Base-by-base conservation (phyloP, 2,113 vertebrate species). In the Cynocephalus volans region DNA sequence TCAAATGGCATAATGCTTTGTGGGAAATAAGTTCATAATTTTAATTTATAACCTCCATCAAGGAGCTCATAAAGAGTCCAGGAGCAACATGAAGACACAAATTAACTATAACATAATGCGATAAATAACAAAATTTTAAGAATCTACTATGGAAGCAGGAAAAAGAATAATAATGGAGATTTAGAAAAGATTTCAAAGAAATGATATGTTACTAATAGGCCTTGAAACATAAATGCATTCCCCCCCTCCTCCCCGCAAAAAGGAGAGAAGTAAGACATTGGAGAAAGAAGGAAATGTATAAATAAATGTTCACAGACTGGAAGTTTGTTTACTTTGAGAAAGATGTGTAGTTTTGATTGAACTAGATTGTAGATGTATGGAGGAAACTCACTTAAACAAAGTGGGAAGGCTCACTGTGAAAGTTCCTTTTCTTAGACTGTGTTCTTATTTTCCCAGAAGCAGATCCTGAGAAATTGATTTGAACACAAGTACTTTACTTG, bases 161-260 rank as follows among this genome's bases (percentile, higher is more conserved):
- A 58, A 93, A 15, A 87, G 41, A 93, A 76, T 24, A 60, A n/a
- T 45, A 13, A 21, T 80, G 8, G 50, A 26, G 8, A 93, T 41
- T 69, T 84, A 72, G 41, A 64, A 93, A 95, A 75, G 7, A 33
- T 56, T 88, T 88, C 28, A 75, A 75, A 45, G 62, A 79, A 93
- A 69, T 11, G 5, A 80, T 88, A 69, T 0, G 21, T 79, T 50
- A 56, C 86, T 81, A 69, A 41, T 85, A 93, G 24, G 1, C 18
- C 21, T 54, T 69, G 23, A 62, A 69, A 76, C 12, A 88, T 24
- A 26, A 67, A 89, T 50, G 21, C 65, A 62, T 89, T 58, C 15
- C n/a, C 41, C 41, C 41, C 41, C 41, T 41, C 41, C 41, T 4
- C 41, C 41, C 41, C 41, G 24, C 45, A 19, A 70, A 75, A 91